These are phyloP conservation scores for Brachionichthys hirsutus DNA, from an alignment of 2,113 vertebrate genomes.

Conservation along the genomic window DNA sequence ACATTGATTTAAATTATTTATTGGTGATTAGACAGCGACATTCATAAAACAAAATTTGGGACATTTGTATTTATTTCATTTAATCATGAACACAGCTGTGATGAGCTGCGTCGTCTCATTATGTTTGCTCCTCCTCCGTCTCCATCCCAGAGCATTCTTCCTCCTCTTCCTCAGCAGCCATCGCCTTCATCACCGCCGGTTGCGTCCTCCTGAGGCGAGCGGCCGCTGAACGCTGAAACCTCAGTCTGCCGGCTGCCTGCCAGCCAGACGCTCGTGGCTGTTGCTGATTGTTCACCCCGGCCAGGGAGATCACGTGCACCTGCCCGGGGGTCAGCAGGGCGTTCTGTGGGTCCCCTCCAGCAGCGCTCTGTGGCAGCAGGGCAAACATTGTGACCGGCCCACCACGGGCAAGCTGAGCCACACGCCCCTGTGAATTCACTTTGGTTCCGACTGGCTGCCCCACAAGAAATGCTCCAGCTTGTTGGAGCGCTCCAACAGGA, in stretches of 20 bases:
- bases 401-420: constrained; percentile 30
- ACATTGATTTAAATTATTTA: too few relatives aligned
- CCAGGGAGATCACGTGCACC: constrained; percentile 53
- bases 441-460: constrained; percentile 47
- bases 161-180: constrained; percentile 46
- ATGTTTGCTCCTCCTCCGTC: constrained; percentile 14
- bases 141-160: constrained; percentile 66
- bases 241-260: constrained; percentile 13
- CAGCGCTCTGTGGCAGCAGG: constrained; percentile 51
- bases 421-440: constrained; percentile 40
- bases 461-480: constrained; percentile 34
- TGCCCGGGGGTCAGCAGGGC: constrained; percentile 42
- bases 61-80: too few relatives aligned
- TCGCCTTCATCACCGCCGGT: constrained; percentile 10
- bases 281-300: constrained; percentile 40
- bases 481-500: constrained; percentile 51
- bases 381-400: constrained; percentile 48
- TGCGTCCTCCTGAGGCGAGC: constrained; percentile 46
- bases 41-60: too few relatives aligned
- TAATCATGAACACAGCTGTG: background rate
- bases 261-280: constrained; percentile 24
- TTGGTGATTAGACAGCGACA: too few relatives aligned
- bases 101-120: background rate
- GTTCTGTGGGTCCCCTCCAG: constrained; percentile 32
- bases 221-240: constrained; percentile 56